Percentiles rank a stretch among this genome's conserved stretches.
Evolutionary conservation across 2,797 vertebrate species (phyloP).

Genomic region (Falco novaeseelandiae): DNA sequence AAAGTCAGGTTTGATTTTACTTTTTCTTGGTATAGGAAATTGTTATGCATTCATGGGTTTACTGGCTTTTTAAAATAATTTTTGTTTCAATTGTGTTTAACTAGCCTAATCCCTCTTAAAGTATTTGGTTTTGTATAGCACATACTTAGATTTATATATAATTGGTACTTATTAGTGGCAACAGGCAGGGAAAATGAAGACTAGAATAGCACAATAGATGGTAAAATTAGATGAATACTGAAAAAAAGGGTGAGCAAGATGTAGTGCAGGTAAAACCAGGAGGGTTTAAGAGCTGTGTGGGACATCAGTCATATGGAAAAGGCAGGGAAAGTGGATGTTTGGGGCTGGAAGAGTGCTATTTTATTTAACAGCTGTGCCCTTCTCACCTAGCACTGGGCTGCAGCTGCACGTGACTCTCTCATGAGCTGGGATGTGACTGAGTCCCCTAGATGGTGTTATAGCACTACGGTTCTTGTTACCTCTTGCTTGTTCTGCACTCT

Average conservation of each 20-base stretch:
- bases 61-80: neutral
- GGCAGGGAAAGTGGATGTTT: neutral
- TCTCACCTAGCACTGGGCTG: neutral
- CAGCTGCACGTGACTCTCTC: neutral
- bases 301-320: neutral
- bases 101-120: neutral
- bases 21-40: neutral
- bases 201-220: neutral
- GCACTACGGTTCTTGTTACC: neutral
- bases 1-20: neutral
- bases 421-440: neutral
- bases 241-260: neutral
- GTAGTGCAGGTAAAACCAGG: neutral
- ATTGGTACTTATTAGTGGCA: neutral
- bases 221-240: neutral
- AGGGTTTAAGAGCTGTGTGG: neutral
- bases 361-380: neutral
- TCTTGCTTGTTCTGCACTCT: neutral
- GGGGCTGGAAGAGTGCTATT: neutral
- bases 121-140: neutral
- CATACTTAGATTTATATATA: neutral
- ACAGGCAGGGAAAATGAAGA: neutral
- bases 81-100: neutral
- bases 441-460: constrained; percentile 51
- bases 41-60: neutral